Evolutionary conservation across 2,888 invertebrate species (phyloP), one percentile per base, ranked within the genome.

Genomic region (Brenthis hecate): DNA sequence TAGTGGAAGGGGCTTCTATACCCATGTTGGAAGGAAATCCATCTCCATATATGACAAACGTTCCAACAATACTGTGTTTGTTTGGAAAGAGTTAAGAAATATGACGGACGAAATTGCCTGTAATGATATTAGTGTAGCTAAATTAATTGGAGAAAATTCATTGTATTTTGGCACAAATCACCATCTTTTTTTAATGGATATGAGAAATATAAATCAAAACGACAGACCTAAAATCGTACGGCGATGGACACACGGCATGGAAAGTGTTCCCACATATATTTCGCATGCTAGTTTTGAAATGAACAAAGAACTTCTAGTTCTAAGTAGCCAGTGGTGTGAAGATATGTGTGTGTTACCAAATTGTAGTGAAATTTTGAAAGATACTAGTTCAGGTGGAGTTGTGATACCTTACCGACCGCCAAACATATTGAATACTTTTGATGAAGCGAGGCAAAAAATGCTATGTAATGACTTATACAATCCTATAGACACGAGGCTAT

Each of bases 241-340:
- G 73, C 86, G 94, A 70, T 94, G 94, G 94, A 94, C 91, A 0
- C 94, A 94, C 73, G 93, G 93, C 6, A 93, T 94, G 81, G 87
- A 92, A 73, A 89, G 88, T 69, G 79, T 89, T 4, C 94, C 94
- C 0, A 84, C 93, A 1, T 88, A 91, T 62, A 86, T 92, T 53
- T 78, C 85, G 6, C 79, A 87, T 23, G 80, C 84, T 32, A 78
- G 82, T 66, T 88, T 87, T 77, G 91, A 89, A 62, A 75, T 77
- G 58, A 83, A 83, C 64, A 88, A 86, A 68, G 88, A 91, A 72
- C 74, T 92, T 32, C 75, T 92, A 1, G 85, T 85, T 69, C 72
- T 92, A 50, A 80, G 84, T 69, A 92, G 93, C 73, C 92, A 92
- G 62, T 89, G 91, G 89, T 86, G 86, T 48, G 88, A 90, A 63